Evolutionary conservation across 2,113 vertebrate genomes (phyloP).

Genomic region (Gasterosteus aculeatus): DNA sequence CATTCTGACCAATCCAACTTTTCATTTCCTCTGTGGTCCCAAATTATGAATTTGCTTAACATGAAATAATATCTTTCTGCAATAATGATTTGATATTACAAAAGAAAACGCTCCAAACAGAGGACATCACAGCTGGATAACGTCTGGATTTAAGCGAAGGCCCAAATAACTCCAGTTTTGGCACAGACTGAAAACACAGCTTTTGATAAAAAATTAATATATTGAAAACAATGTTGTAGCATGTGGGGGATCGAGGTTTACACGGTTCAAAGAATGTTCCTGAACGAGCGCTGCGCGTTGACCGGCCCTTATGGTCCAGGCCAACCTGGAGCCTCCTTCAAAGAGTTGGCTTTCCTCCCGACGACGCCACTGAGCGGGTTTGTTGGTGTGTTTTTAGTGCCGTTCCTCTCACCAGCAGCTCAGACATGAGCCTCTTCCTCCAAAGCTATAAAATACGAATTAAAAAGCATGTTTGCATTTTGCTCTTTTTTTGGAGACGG

Average conservation of each 20-base stretch:
- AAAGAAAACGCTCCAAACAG: constrained; percentile 55
- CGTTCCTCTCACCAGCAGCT: constrained; percentile 25
- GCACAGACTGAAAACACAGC: constrained; percentile 61
- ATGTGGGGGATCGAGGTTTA: constrained; percentile 59
- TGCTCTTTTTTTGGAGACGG: not conserved
- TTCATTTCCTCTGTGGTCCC: no score
- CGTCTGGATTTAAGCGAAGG: constrained; percentile 60
- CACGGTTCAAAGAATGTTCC: constrained; percentile 65
- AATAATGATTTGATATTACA: not conserved
- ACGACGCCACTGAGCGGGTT: constrained; percentile 45
- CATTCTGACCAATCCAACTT: no score
- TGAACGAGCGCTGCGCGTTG: constrained; percentile 64
- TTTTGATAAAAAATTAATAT: constrained; percentile 78
- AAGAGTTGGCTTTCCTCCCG: constrained; percentile 63
- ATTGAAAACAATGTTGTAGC: constrained; percentile 66
- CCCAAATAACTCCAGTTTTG: constrained; percentile 67
- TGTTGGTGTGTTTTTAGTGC: constrained; percentile 1
- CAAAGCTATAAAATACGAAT: constrained; percentile 30
- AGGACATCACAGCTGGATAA: constrained; percentile 46
- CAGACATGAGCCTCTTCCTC: constrained; percentile 23
- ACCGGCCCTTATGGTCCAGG: constrained; percentile 58
- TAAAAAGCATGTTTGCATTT: constrained; percentile 35
- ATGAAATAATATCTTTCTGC: no score
- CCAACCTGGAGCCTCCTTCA: constrained; percentile 70
- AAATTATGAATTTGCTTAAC: no score